Conservation (phyloP, 1,140 invertebrate genomes). For the Andricus grossulariae region DNA sequence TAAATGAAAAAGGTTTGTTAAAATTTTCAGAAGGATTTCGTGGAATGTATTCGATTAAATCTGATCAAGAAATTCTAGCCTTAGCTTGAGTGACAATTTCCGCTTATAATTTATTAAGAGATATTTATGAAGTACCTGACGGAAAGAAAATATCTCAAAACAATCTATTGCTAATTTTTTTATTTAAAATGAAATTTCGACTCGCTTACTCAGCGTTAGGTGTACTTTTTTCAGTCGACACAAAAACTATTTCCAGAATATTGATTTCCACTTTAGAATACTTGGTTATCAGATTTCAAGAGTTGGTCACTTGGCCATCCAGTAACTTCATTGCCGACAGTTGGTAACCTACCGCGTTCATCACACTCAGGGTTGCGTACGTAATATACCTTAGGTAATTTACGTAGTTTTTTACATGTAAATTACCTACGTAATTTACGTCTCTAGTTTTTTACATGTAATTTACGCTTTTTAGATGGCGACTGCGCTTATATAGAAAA, state of each 20-base stretch:
- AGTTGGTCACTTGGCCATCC: too few relatives aligned
- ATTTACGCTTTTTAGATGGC: too few relatives aligned
- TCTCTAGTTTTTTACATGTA: too few relatives aligned
- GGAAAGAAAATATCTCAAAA: constrained; percentile 30
- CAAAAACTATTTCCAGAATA: constrained; percentile 40
- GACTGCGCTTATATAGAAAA: too few relatives aligned
- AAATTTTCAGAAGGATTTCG: constrained; percentile 36
- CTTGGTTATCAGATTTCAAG: neutral
- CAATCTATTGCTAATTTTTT: constrained; percentile 47
- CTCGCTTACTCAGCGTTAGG: constrained; percentile 56
- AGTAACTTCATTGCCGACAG: too few relatives aligned
- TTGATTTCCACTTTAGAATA: constrained; percentile 29
- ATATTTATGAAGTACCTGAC: constrained; percentile 5
- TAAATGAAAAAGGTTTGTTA: constrained; percentile 20
- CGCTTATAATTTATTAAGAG: constrained; percentile 37
- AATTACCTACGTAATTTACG: too few relatives aligned
- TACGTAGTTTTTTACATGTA: too few relatives aligned
- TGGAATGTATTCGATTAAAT: constrained; percentile 36
- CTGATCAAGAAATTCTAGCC: constrained; percentile 35
- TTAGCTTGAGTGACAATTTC: constrained; percentile 36
- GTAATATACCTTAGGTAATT: too few relatives aligned
- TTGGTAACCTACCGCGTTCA: too few relatives aligned
- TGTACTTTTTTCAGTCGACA: constrained; percentile 53
- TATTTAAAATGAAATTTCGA: constrained; percentile 53
- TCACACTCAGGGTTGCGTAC: too few relatives aligned